Conservation (phyloP, 2,797 vertebrate genomes). For the Parotocinclus haroldoi region DNA sequence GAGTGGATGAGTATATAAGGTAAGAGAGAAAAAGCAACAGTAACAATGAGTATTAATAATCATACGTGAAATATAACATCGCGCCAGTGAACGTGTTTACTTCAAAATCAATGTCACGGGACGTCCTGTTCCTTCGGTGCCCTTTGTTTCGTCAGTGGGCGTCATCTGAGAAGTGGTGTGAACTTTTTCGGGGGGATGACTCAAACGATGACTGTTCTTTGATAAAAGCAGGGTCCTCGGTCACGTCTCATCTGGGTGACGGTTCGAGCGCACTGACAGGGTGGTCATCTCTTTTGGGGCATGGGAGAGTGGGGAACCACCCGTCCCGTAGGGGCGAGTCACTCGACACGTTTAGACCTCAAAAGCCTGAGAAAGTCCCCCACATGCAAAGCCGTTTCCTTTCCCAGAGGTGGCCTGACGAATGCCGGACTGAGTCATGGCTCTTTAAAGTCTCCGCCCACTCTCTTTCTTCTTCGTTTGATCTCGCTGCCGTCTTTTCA, state of each 20-base stretch:
- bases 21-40: no score
- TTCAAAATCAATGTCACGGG: no score
- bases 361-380: slow-evolving; percentile 38
- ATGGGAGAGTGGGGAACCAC: slow-evolving; percentile 16
- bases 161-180: no score
- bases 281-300: slow-evolving; percentile 66
- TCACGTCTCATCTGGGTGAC: slow-evolving; percentile 64
- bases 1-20: no score
- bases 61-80: no score
- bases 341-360: slow-evolving; percentile 50
- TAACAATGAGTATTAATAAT: no score
- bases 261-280: slow-evolving; percentile 59
- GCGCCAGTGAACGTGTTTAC: no score
- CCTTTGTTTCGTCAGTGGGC: no score
- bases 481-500: slow-evolving; percentile 16
- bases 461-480: slow-evolving; percentile 16
- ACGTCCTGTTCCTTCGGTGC: no score
- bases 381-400: slow-evolving; percentile 7
- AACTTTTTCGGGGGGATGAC: no score
- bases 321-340: slow-evolving; percentile 58
- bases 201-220: slow-evolving; percentile 22
- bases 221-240: slow-evolving; percentile 60
- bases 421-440: slow-evolving; percentile 46
- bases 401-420: slow-evolving; percentile 23
- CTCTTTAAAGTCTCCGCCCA: slow-evolving; percentile 40